Evolutionary conservation across 1,140 invertebrate genomes (phyloP), one percentile per base, ranked within the genome.

Genomic region (Tachypleus tridentatus): DNA sequence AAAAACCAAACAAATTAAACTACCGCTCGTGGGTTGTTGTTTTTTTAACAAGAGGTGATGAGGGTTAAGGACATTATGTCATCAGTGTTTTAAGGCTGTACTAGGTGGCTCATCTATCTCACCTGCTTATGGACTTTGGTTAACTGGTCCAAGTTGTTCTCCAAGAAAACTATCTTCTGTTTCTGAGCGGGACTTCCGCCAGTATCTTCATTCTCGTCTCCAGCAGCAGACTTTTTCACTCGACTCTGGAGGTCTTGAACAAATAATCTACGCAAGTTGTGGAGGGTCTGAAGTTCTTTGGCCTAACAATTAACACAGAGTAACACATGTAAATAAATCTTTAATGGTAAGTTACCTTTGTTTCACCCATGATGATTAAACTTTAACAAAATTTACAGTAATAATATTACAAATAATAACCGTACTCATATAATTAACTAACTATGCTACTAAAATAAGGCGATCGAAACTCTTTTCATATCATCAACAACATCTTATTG

Each of bases 131-230:
- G 83, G 11, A 86, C 85, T 83, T 98, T 98, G 61, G 97, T 99
- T 62, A 99, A 79, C 78, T 99, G 96, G 79, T 99, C 97, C 68
- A 99, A 81, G 78, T 99, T 99, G 78, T 97, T 99, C 79, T 99
- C 97, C 70, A 99, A 82, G 85, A 99, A 99, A 67, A 90, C 92
- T 76, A 99, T 99, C 82, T 99, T 97, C 77, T 99, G 97, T 79
- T 97, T 97, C 79, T 99, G 97, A 3, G 95, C 95, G 61, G 97
- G 82, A 49, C 89, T 93, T 6, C 96, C 92, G 67, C 94, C 93
- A 58, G 80, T 80, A 10, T 94, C 93, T 74, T 98, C 95, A 59
- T 83, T 87, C 61, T 92, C 90, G 67, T 94, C 91, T 3, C 78
- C 74, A 10, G 66, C 61, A 62, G 74, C 65, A 10, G 73, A 73